Evolutionary conservation across 1,140 invertebrate species (phyloP).

Genomic region (Lepidurus couesii): DNA sequence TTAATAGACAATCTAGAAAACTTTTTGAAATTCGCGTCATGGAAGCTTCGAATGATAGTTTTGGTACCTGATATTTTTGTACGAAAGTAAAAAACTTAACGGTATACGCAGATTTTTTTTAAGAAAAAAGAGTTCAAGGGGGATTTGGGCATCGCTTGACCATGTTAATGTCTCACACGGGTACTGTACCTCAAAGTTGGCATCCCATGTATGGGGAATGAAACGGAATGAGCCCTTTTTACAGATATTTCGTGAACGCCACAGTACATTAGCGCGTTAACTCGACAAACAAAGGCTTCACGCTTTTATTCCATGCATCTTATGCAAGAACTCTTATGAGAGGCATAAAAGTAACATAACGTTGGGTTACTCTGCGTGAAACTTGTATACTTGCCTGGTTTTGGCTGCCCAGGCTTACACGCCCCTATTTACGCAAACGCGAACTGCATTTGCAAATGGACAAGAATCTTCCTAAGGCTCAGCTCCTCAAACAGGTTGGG

Average conservation of each 20-base stretch:
- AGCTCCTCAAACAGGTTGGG: no score
- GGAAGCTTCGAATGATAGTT: no score
- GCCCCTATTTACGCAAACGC: no score
- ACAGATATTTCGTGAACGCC: neutral
- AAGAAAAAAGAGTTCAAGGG: no score
- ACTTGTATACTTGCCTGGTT: neutral
- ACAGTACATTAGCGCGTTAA: neutral
- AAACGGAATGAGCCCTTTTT: neutral
- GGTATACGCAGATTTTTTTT: no score
- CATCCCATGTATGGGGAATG: neutral
- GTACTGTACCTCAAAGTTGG: neutral
- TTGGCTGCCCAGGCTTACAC: no score
- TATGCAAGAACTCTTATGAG: neutral
- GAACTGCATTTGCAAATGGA: no score
- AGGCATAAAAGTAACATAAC: neutral
- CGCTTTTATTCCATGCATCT: neutral
- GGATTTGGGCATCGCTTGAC: neutral
- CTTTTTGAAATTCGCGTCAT: no score
- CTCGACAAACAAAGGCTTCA: constrained; percentile 1
- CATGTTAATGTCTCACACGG: neutral
- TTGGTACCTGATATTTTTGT: no score
- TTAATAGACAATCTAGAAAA: no score
- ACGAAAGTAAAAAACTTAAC: no score
- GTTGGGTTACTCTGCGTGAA: neutral
- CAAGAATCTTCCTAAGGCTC: no score